These are phyloP conservation scores for Carassius gibelio DNA, from an alignment of 2,113 vertebrate species.

Conservation along the genomic window DNA sequence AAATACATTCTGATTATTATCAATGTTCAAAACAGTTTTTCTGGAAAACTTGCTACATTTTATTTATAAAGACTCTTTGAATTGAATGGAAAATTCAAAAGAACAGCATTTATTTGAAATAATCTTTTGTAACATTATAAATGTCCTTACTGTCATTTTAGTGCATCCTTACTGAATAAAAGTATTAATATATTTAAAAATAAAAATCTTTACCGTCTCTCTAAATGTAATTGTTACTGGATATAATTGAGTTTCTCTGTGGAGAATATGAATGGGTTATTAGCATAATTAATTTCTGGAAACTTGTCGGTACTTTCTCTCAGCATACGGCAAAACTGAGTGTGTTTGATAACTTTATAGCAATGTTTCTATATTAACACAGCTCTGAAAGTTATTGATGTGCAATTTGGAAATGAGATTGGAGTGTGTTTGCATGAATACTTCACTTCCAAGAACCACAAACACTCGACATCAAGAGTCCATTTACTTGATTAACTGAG, in stretches of 20 bases:
- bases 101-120: no score
- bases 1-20: background rate
- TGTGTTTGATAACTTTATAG: background rate
- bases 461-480: conserved; percentile 8
- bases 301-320: background rate
- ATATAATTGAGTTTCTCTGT: background rate
- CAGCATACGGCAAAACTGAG: background rate
- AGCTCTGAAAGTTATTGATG: conserved; percentile 14
- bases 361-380: background rate
- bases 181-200: background rate
- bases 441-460: background rate
- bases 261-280: background rate
- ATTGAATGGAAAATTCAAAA: no score
- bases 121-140: no score
- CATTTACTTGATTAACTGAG: conserved; percentile 16
- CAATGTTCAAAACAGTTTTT: background rate
- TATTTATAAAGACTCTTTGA: background rate
- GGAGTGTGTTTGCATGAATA: conserved; percentile 5
- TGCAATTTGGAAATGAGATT: conserved; percentile 17
- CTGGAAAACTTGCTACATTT: background rate
- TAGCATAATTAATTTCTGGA: background rate
- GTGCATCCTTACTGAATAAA: background rate
- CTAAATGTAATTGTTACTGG: background rate
- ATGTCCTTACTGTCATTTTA: background rate
- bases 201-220: background rate